Evolutionary conservation across 2,113 vertebrate genomes (phyloP), one percentile per base, ranked within the genome.

Genomic region (Psilopsiagon aurifrons): DNA sequence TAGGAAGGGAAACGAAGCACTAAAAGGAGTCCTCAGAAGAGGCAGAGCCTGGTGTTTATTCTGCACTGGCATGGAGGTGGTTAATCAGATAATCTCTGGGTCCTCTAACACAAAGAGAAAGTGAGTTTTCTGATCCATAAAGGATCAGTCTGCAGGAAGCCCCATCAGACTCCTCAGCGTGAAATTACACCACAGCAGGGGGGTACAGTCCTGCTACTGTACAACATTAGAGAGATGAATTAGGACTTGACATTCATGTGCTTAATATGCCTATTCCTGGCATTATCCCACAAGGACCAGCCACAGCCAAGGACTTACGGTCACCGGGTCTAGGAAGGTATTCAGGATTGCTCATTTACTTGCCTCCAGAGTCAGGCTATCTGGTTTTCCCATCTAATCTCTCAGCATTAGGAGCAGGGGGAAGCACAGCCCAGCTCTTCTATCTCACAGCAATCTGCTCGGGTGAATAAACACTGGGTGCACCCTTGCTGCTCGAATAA

Each of bases 41-140:
- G 49, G 19, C 66, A 88, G 52, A 86, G 44, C 60, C 69, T 0
- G 0, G 35, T 76, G 69, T 78, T 96, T 82, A 79, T 86, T 75
- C 64, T 46, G 54, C 2, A 11, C 95, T 95, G 96, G 97, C 81
- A 55, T 35, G 64, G 92, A 97, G 95, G 86, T 97, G 90, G 98
- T 98, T 98, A 98, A 98, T 94, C 91, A 95, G 57, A 95, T 98
- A 98, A 98, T 98, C 97, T 97, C 77, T 2, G 6, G 95, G 79
- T 96, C 91, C 96, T 94, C 46, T 94, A 95, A 18, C 94, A 98
- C 97, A 98, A 98, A 98, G 97, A 94, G 97, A 97, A 98, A 98
- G 98, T 98, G 97, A 94, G 98, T 97, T 98, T 98, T 98, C 97
- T 98, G 98, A 98, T 98, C 98, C 98, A 98, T 98, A 98, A 98